A percentile compares a stretch with the other conserved stretches of the same genome.
These are phyloP conservation scores for Malacoraja senta DNA, from an alignment of 2,797 vertebrate genomes.

Conservation along the genomic window DNA sequence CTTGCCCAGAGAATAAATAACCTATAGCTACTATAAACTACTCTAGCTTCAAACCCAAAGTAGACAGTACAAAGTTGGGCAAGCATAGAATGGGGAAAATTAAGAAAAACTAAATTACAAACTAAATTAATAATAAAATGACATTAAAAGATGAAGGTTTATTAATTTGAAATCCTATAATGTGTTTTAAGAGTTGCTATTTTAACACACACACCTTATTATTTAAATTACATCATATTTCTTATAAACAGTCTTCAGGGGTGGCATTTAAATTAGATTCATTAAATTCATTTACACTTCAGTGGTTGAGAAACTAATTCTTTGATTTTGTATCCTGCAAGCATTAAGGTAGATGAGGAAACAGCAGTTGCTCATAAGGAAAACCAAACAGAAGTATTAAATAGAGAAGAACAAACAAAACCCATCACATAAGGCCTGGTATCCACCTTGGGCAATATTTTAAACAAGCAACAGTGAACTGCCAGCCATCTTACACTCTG, in stretches of 20 bases:
- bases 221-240: conserved; percentile 35
- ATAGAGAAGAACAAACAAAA: not conserved
- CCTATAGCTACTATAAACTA: not conserved
- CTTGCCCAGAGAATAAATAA: not conserved
- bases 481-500: not conserved
- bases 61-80: not conserved
- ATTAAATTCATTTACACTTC: conserved; percentile 37
- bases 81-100: not conserved
- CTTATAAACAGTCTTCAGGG: conserved; percentile 31
- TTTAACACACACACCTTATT: not conserved
- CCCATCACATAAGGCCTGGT: not conserved
- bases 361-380: not conserved
- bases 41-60: not conserved
- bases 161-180: conserved; percentile 24
- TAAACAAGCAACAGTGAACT: not conserved
- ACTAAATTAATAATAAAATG: conserved; percentile 1
- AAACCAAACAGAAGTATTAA: not conserved
- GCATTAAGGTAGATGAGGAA: not conserved
- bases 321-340: conserved; percentile 14
- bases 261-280: conserved; percentile 33
- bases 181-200: not conserved
- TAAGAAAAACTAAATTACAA: not conserved
- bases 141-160: not conserved
- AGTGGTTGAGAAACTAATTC: conserved; percentile 31
- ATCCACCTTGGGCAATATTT: not conserved